Conservation (phyloP, 64 coral and sea anemone species). For the Stylophora pistillata region DNA sequence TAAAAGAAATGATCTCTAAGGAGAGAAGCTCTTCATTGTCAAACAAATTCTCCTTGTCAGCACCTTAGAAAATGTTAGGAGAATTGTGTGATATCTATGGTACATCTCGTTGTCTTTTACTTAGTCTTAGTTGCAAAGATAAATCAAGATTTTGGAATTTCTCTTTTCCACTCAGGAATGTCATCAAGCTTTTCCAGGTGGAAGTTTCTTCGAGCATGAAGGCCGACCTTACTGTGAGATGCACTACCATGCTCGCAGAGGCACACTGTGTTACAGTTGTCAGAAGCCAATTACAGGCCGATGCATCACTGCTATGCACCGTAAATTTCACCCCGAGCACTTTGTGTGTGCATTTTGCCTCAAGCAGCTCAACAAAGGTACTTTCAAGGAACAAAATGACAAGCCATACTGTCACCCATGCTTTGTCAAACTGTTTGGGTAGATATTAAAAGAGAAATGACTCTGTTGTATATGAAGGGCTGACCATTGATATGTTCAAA, state of each 20-base stretch:
- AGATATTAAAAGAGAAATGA: background rate
- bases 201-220: slow-evolving; percentile 99
- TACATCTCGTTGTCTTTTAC: background rate
- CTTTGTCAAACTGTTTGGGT: slow-evolving; percentile 98
- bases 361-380: slow-evolving; percentile 99
- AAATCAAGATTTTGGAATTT: background rate
- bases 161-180: slow-evolving; percentile 73
- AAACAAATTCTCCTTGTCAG: too few species aligned
- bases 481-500: background rate
- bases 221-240: slow-evolving; percentile 97
- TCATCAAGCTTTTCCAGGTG: slow-evolving; percentile 95
- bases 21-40: too few species aligned
- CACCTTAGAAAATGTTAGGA: too few species aligned
- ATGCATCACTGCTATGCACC: slow-evolving; percentile 99
- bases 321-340: slow-evolving; percentile 99
- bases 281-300: slow-evolving; percentile 98
- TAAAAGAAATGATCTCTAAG: too few species aligned
- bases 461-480: background rate
- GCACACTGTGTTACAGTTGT: slow-evolving; percentile 95
- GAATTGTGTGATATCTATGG: background rate
- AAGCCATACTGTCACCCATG: slow-evolving; percentile 98
- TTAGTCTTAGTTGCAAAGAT: background rate
- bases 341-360: slow-evolving; percentile 98
- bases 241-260: slow-evolving; percentile 95
- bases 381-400: slow-evolving; percentile 98